Percentiles rank a stretch among this genome's conserved stretches.
phyloP scores from a whole-genome alignment of 2,113 vertebrate species.

The Tretioscincus oriximinensis region DNA sequence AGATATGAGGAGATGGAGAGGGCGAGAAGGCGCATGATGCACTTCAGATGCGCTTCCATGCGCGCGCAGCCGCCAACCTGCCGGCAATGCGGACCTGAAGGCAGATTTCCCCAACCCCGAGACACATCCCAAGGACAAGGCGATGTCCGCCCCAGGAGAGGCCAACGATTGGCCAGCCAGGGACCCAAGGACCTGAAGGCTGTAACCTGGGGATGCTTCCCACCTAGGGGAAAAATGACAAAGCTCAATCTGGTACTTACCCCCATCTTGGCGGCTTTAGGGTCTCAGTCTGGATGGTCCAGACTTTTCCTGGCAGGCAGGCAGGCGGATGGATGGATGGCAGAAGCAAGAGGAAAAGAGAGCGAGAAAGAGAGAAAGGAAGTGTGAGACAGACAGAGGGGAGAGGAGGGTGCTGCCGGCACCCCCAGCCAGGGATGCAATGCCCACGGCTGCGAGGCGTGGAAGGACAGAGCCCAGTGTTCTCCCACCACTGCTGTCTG shows the following conservation, averaged over 20 bases:
- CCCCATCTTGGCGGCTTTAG: slow-evolving; percentile 65
- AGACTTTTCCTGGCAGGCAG: slow-evolving; percentile 32
- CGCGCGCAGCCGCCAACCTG: neutral
- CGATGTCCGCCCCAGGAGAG: neutral
- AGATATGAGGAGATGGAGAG: too few relatives aligned
- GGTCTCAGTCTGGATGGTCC: slow-evolving; percentile 19
- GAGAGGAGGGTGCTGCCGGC: slow-evolving; percentile 12
- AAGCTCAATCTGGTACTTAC: slow-evolving; percentile 44
- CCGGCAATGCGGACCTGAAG: neutral
- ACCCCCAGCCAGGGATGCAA: slow-evolving; percentile 18
- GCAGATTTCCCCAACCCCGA: neutral
- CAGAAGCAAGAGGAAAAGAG: neutral
- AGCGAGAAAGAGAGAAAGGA: neutral
- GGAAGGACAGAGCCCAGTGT: slow-evolving; percentile 51
- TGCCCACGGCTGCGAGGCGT: slow-evolving; percentile 39
- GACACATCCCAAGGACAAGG: neutral
- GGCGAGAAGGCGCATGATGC: neutral
- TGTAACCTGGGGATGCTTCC: neutral
- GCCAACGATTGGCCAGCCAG: too few relatives aligned
- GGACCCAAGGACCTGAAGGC: too few relatives aligned
- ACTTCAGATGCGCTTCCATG: neutral
- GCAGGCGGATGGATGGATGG: slow-evolving; percentile 9
- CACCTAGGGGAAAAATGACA: neutral
- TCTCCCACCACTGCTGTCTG: slow-evolving; percentile 50
- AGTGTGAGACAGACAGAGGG: slow-evolving; percentile 24